Evolutionary conservation across 92 coral and sea anemone species (phyloP).

Genomic region (Palythoa grandis): DNA sequence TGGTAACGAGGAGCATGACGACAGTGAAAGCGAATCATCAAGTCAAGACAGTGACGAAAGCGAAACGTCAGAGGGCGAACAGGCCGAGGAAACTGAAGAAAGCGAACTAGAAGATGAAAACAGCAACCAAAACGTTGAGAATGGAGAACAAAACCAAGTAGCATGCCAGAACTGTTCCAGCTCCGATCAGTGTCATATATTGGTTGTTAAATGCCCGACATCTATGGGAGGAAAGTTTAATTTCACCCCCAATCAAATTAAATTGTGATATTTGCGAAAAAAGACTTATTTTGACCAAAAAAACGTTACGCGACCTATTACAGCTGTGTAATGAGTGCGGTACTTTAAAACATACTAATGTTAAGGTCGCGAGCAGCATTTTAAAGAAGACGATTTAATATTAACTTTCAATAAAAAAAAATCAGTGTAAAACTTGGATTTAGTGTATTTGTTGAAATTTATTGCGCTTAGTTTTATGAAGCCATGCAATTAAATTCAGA

Average conservation of each 20-base stretch:
- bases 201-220: background rate
- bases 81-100: background rate
- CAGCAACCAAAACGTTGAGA: too few species aligned
- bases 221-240: slow-evolving; percentile 15
- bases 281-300: background rate
- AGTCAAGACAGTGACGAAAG: background rate
- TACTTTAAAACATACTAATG: background rate
- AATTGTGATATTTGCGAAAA: background rate
- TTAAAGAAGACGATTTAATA: slow-evolving; percentile 1
- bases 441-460: too few species aligned
- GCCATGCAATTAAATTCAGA: too few species aligned
- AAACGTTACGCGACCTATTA: background rate
- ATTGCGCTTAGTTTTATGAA: too few species aligned
- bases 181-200: background rate
- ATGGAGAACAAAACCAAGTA: too few species aligned
- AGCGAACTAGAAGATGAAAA: background rate
- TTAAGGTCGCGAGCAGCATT: background rate
- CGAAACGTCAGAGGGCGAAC: background rate
- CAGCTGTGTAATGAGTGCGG: background rate
- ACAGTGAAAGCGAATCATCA: background rate
- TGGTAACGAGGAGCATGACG: too few species aligned
- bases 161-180: too few species aligned
- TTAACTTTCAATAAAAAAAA: too few species aligned
- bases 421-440: too few species aligned
- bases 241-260: background rate